Base-by-base conservation (phyloP, 2,797 vertebrate species). In the Gobionotothen gibberifrons region DNA sequence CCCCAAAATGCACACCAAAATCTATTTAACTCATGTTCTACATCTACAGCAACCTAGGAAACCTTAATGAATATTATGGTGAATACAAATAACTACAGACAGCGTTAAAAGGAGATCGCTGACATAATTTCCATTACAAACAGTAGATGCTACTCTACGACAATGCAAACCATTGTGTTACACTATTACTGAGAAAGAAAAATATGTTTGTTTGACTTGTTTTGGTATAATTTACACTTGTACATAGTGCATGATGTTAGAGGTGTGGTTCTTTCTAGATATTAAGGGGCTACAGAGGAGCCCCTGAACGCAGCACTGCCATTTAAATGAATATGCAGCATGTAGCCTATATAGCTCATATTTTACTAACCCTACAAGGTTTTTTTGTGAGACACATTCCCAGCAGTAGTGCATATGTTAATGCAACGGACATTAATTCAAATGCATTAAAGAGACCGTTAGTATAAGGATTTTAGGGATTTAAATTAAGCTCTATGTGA, bases 271-370 rank as follows among this genome's bases (percentile, higher is more conserved):
- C 7, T 3, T 3, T 9, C 26, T 2, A 9, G 4, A 39, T 4
- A 14, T 3, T 2, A 1, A 2, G n/a, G 17, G 14, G 1, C 2
- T 46, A 46, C 14, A 9, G 19, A 19, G 13, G 36, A 13, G 43
- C 2, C n/a, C 62, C 0, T 82, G 61, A 83, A 87, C 29, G 80
- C 78, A 82, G 11, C 84, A 78, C 26, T 2, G 3, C 8, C 11
- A 54, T 10, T 29, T 6, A 29, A 63, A 42, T 3, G 10, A 10
- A 19, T 12, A 26, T 15, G 9, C 29, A 9, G 7, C 36, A 39
- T 19, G 42, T 0, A 40, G 5, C 9, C 2, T 1, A 1, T 3
- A 16, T 32, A 17, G 3, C 3, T 49, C 4, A 22, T 19, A 11
- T 44, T 43, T 26, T 5, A 26, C 26, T 26, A 26, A 26, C 22